phyloP scores from a whole-genome alignment of 92 coral and sea anemone genomes.

The Hydrozoanthus gracilis region DNA sequence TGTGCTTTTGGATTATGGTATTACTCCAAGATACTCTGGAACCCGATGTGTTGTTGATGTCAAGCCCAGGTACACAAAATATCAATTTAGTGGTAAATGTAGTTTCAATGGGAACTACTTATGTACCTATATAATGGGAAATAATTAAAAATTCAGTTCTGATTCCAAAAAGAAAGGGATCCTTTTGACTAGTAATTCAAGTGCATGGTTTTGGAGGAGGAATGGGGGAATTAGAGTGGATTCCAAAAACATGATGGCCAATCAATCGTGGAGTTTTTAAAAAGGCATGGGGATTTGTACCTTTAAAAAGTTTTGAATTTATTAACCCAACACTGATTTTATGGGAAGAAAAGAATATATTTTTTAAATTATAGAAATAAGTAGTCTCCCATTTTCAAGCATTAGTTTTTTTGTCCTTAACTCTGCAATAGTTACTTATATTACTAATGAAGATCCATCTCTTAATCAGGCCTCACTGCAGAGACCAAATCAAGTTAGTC shows the following conservation, averaged over 20 bases:
- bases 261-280: too few relatives aligned
- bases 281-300: too few relatives aligned
- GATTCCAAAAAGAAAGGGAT: neutral
- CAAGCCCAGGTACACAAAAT: conserved; percentile 42
- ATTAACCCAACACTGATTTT: too few relatives aligned
- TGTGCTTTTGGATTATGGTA: conserved; percentile 74
- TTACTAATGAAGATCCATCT: neutral
- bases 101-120: neutral
- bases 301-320: too few relatives aligned
- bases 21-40: conserved; percentile 65
- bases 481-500: conserved; percentile 28
- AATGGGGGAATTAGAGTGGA: too few relatives aligned
- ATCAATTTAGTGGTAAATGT: neutral
- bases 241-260: too few relatives aligned
- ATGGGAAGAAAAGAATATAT: too few relatives aligned
- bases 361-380: too few relatives aligned
- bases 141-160: too few relatives aligned
- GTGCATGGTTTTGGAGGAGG: neutral
- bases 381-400: too few relatives aligned
- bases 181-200: neutral
- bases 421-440: neutral
- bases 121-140: neutral
- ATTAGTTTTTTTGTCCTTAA: too few relatives aligned
- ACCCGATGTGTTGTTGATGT: conserved; percentile 28
- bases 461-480: conserved; percentile 45